These are phyloP conservation scores for Diglossa brunneiventris DNA, from an alignment of 2,113 vertebrate genomes.

Conservation along the genomic window DNA sequence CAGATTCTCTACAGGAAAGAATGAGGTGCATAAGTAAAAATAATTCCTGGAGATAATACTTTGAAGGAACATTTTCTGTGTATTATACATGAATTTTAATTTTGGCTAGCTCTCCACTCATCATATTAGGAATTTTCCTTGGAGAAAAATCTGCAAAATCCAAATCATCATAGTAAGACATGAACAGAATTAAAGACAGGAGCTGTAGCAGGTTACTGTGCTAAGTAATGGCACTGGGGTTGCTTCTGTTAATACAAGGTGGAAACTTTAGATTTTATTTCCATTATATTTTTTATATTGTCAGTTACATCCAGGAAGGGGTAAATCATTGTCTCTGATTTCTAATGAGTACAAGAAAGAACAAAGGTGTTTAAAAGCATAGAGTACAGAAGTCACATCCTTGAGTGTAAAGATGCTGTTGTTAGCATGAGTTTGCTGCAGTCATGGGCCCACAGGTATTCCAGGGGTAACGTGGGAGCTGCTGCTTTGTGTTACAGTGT, in stretches of 20 bases:
- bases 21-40: not conserved
- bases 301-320: not conserved
- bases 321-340: not conserved
- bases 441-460: not conserved
- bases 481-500: not conserved
- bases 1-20: not conserved
- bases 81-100: not conserved
- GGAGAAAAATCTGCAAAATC: not conserved
- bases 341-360: not conserved
- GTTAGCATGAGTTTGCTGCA: not conserved
- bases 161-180: not conserved
- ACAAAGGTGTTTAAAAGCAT: not conserved
- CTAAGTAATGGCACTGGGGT: not conserved
- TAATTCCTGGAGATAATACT: not conserved
- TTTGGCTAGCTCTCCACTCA: not conserved
- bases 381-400: too few species aligned
- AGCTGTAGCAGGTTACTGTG: not conserved
- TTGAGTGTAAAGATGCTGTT: fast-evolving
- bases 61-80: not conserved
- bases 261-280: not conserved
- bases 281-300: not conserved
- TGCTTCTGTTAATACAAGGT: not conserved
- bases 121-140: not conserved
- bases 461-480: too few species aligned
- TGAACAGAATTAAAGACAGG: not conserved